phyloP scores from a whole-genome alignment of 2,888 invertebrate species.

The Anaspis maculata region DNA sequence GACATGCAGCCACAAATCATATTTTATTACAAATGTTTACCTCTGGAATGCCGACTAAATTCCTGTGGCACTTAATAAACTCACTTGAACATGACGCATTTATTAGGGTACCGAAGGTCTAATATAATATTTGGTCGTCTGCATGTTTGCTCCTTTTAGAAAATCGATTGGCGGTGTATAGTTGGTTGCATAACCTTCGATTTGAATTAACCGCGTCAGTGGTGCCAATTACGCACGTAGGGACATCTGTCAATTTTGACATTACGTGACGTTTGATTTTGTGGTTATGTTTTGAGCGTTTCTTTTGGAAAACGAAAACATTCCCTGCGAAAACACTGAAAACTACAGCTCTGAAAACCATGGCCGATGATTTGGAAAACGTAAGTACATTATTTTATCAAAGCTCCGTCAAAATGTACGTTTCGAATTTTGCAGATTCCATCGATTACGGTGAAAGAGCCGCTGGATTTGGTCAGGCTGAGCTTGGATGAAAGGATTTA shows the following conservation, averaged over 20 bases:
- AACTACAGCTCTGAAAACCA: too few species aligned
- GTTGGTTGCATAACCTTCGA: not conserved
- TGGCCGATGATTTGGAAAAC: slow-evolving; percentile 35
- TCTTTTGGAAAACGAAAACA: too few species aligned
- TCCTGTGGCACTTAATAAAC: too few species aligned
- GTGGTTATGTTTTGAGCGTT: not conserved
- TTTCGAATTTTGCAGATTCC: slow-evolving; percentile 54
- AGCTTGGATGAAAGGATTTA: slow-evolving; percentile 98
- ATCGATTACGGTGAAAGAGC: slow-evolving; percentile 92
- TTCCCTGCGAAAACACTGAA: too few species aligned
- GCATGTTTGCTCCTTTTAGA: not conserved
- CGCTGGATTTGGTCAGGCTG: slow-evolving; percentile 89
- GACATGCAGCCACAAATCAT: too few species aligned
- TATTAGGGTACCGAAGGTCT: too few species aligned
- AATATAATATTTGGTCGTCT: too few species aligned
- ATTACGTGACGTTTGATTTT: not conserved
- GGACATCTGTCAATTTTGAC: too few species aligned
- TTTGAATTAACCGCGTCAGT: too few species aligned
- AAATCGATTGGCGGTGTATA: not conserved
- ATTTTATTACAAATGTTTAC: not conserved
- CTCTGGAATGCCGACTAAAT: too few species aligned
- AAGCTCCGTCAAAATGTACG: not conserved
- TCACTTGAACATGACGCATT: too few species aligned
- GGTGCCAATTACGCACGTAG: too few species aligned
- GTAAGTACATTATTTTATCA: slow-evolving; percentile 18